Conservation (phyloP, 2,888 invertebrate species). For the Drosophila pegasa region DNA sequence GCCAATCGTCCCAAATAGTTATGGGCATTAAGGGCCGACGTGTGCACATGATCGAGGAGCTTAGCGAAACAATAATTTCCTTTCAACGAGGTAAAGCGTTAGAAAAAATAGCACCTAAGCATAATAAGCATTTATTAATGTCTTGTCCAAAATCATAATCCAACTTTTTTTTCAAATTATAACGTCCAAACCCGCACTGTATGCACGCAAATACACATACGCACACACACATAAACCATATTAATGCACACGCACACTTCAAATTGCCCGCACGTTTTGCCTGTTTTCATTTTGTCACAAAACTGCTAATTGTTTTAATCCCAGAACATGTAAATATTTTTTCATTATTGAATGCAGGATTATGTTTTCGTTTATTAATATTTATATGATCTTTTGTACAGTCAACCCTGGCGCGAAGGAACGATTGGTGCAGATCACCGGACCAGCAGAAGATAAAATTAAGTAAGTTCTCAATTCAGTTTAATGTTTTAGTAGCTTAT, state of each 20-base stretch:
- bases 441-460: constrained; percentile 96
- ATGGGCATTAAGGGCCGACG: constrained; percentile 99
- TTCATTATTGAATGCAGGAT: neutral
- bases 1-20: constrained; percentile 86
- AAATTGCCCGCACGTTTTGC: constrained; percentile 26
- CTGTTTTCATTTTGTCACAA: constrained; percentile 9
- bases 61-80: constrained; percentile 99
- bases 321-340: constrained; percentile 11
- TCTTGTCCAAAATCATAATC: constrained; percentile 2
- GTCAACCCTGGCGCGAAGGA: constrained; percentile 98
- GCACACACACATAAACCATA: neutral
- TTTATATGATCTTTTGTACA: constrained; percentile 78
- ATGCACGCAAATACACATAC: constrained; percentile 10
- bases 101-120: constrained; percentile 1
- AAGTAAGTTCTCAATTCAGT: constrained; percentile 87
- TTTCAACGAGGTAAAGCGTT: constrained; percentile 96
- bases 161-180: neutral
- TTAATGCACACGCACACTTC: constrained; percentile 7
- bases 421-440: constrained; percentile 97
- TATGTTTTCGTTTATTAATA: constrained; percentile 8
- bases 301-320: constrained; percentile 6
- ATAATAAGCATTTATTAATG: constrained; percentile 8
- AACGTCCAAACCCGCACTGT: constrained; percentile 4
- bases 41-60: constrained; percentile 99
- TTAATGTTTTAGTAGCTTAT: no score